Evolutionary conservation across 2,888 invertebrate genomes (phyloP), one percentile per base, ranked within the genome.

Genomic region (Minunthozetes semirufus): DNA sequence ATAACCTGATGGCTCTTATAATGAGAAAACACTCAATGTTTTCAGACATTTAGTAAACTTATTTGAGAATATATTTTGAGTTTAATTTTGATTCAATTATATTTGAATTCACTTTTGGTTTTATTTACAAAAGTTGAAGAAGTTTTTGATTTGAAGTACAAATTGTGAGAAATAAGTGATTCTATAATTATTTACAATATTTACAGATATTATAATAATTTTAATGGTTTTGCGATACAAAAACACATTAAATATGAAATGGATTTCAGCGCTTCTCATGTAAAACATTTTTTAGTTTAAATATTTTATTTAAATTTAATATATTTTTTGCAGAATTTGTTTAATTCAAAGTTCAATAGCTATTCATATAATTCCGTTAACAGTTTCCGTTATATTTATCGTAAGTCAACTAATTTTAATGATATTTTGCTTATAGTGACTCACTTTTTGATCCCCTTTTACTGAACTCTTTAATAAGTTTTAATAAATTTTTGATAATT

Each of bases 311-410:
- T 42, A 13, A 68, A 38, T 25, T 48, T 1, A 48, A 46, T 46
- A 13, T 25, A 46, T 17, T 27, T 15, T 50, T 38, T 72, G 6
- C 33, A 72, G 72, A 17, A 50, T 53, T 8, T 53, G 56, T 46
- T 70, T 50, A 17, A 29, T 72, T 29, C 72, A 72, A 15, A 50
- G 17, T 9, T 59, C 72, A 15, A 72, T 72, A 17, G 72, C 27
- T 27, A 22, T 72, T 29, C 46, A 50, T 33, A 17, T 72, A 50
- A 50, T 72, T 19, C 72, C 72, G 25, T 56, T 59, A 15, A 22
- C 27, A 3, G 56, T 72, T 25, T 38, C 72, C 3, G 33, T 72
- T 53, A 42, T 72, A 50, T 53, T 59, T 25, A 38, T 72, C 19
- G 72, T 72, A n/a, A 72, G 72, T 59, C 33, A n/a, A n/a, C n/a